Base-by-base conservation (phyloP, 2,113 vertebrate species). In the Spilogale gracilis region DNA sequence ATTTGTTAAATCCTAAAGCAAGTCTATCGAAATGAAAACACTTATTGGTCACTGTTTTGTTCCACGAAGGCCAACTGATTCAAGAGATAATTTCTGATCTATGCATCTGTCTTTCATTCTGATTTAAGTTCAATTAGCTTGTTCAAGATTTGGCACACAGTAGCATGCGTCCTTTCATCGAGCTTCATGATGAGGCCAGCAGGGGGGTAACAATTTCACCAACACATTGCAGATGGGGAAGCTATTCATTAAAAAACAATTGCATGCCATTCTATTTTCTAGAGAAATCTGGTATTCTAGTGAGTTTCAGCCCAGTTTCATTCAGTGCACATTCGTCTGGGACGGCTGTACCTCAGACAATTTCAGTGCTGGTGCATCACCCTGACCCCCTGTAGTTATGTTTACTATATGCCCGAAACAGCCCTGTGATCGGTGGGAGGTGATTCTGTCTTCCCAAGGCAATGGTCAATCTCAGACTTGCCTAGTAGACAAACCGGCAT, bases 381-480 rank as follows among this genome's bases (percentile, higher is more conserved):
- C 63, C 12, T 13, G 27, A 25, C 12, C 67, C 56, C 80, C 50
- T 25, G 21, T 9, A 8, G 9, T 25, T 3, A 38, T 43, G 10
- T 30, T 23, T 12, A 48, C 30, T 58, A 2, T 38, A 1, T 1
- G 38, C 54, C 60, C 78, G 0, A n/a, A 63, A 12, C 14, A 14
- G 9, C 25, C 1, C 3, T 78, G 52, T 4, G 20, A 9, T 54
- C 38, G n/a, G 48, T 0, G 1, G 16, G 3, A 16, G 2, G 0
- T 17, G 32, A 60, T 5, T 60, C 45, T 54, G n/a, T 32, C 45
- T 87, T 86, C 58, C 78, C 65, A 50, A 81, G 48, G 50, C 21
- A 69, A 81, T 38, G 30, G 61, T 23, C 17, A 78, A 0, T 69
- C 78, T 21, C 18, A 43, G 54, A 93, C 50, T 52, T 10, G 73